Conservation (phyloP, 2,888 invertebrate species). For the Ariolimax columbianus region DNA sequence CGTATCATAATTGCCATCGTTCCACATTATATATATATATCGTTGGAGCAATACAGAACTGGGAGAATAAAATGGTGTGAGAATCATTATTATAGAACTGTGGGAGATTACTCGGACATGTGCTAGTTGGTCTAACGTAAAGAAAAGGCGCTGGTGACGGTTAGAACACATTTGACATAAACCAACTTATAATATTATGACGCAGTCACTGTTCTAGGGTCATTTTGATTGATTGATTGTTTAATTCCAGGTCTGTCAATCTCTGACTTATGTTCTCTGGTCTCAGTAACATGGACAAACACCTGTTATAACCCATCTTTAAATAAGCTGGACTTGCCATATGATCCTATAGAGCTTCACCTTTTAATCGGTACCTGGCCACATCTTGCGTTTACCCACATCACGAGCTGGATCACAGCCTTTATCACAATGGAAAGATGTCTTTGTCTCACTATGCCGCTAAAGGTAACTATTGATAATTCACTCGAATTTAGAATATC, state of each 20-base stretch:
- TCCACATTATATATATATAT: no score
- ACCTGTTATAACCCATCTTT: slow-evolving; percentile 19
- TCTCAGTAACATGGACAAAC: slow-evolving; percentile 7
- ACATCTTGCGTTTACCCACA: slow-evolving; percentile 7
- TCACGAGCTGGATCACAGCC: slow-evolving; percentile 40
- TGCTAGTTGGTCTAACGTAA: no score
- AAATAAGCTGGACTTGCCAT: background rate
- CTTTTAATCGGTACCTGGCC: slow-evolving; percentile 28
- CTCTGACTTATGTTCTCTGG: slow-evolving; percentile 13
- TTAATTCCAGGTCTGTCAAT: background rate
- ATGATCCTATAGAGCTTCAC: slow-evolving; percentile 17
- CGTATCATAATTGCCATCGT: no score
- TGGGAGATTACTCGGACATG: no score
- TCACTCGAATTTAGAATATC: no score
- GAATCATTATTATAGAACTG: no score
- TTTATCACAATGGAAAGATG: slow-evolving; percentile 38
- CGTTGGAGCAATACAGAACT: no score
- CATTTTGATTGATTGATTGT: background rate
- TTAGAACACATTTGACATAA: no score
- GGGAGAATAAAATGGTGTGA: no score
- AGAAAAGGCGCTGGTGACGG: no score
- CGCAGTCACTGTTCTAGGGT: no score
- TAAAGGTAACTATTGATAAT: slow-evolving; percentile 40
- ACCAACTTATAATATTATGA: no score
- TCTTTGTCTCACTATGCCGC: slow-evolving; percentile 25